Conservation (phyloP, 2,888 invertebrate species). For the Meiosimyza platycephala region DNA sequence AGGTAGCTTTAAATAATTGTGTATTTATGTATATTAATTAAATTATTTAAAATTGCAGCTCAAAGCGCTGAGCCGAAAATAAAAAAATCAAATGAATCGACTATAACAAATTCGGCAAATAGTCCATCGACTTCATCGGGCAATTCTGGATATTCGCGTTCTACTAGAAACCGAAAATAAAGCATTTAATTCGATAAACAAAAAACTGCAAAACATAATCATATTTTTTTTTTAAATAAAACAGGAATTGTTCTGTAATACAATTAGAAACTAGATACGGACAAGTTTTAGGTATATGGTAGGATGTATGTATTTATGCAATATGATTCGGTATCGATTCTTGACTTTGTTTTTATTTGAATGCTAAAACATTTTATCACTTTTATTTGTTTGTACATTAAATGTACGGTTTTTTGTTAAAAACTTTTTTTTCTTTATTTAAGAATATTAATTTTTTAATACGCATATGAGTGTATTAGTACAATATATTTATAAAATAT, state of each 20-base stretch:
- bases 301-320: slow-evolving; percentile 1
- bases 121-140: slow-evolving; percentile 27
- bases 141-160: slow-evolving; percentile 4
- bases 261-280: slow-evolving; percentile 11
- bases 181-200: background rate
- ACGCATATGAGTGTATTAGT: background rate
- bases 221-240: background rate
- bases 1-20: background rate
- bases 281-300: slow-evolving; percentile 11
- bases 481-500: background rate
- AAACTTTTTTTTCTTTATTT: slow-evolving; percentile 12
- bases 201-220: slow-evolving; percentile 1
- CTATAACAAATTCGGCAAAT: slow-evolving; percentile 4
- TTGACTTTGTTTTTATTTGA: slow-evolving; percentile 8
- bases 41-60: slow-evolving; percentile 23
- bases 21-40: background rate
- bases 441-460: background rate
- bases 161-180: slow-evolving; percentile 25
- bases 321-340: slow-evolving; percentile 7
- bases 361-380: background rate
- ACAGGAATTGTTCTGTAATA: background rate
- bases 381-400: slow-evolving; percentile 10
- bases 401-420: slow-evolving; percentile 13
- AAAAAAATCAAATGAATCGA: slow-evolving; percentile 17
- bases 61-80: slow-evolving; percentile 27